Evolutionary conservation across 2,797 vertebrate species (phyloP), one percentile per base, ranked within the genome.

Genomic region (Gambusia yucatana): DNA sequence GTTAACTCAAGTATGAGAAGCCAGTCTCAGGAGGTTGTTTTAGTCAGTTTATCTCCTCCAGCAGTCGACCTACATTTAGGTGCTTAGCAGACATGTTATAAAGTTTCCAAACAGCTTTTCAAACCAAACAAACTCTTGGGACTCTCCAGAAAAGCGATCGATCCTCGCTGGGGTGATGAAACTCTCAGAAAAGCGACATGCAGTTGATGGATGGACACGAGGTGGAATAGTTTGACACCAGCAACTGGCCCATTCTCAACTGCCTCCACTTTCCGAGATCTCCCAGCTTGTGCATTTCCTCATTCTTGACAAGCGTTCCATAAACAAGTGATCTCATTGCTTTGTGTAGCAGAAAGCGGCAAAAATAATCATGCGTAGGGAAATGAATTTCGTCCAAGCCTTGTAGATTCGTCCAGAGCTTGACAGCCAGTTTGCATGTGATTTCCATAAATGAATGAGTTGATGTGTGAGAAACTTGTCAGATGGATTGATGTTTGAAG

Each of bases 401-500:
- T 72, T 75, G 77, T 78, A 83, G 86, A 77, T 65, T 78, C 11
- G 39, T 82, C 86, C 79, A 39, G 70, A 7, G 65, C 87, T 80
- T 48, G 39, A 84, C 84, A 80, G 80, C 41, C 10, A 79, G 83
- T 88, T 90, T 92, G 87, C 90, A 87, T 91, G 84, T 30, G 48
- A 92, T 93, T 90, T 84, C 79, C 88, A 90, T 91, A 89, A 94
- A 89, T 33, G 75, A 90, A 80, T 78, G 79, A 72, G 88, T 87
- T 93, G 90, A 90, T 91, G 80, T 85, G 85, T 92, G 91, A 91
- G 90, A 88, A 83, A 87, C 80, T 86, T 88, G 82, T 91, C 90
- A 90, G 84, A 77, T 39, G 75, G 89, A 89, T 86, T 91, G 92
- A 91, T 91, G 92, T 74, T 79, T 69, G 81, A 70, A 83, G 86